These are phyloP conservation scores for Drosophila differens DNA, from an alignment of 2,888 invertebrate genomes.

Conservation along the genomic window DNA sequence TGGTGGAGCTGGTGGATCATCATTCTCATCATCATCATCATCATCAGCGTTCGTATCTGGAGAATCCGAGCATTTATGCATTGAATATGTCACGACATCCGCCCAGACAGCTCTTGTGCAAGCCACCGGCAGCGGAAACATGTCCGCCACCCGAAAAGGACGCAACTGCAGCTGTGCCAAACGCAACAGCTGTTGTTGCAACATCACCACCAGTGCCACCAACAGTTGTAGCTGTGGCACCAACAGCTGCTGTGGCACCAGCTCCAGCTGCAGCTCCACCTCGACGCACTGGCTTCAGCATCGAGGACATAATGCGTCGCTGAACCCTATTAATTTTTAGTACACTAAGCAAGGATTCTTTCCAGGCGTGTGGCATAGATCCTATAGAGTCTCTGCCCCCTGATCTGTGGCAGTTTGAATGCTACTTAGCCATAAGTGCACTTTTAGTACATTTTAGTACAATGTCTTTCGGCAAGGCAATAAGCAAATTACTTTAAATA, in stretches of 20 bases:
- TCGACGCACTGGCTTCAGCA: slow-evolving; percentile 94
- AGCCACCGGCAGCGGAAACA: slow-evolving; percentile 51
- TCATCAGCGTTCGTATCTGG: slow-evolving; percentile 65
- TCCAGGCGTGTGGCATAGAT: slow-evolving; percentile 7
- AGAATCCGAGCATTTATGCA: slow-evolving; percentile 67
- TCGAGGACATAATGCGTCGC: slow-evolving; percentile 96
- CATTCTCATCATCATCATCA: slow-evolving; percentile 30
- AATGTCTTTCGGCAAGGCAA: slow-evolving; percentile 68
- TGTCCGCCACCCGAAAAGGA: slow-evolving; percentile 80
- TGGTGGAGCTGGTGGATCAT: slow-evolving; percentile 67
- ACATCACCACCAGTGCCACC: slow-evolving; percentile 85
- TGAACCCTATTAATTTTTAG: slow-evolving; percentile 83
- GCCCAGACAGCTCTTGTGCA: slow-evolving; percentile 75
- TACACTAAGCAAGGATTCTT: slow-evolving; percentile 29
- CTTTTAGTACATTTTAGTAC: slow-evolving; percentile 79
- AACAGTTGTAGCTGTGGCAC: slow-evolving; percentile 22
- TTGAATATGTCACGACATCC: slow-evolving; percentile 83
- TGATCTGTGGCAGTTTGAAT: slow-evolving; percentile 19
- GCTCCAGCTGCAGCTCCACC: slow-evolving; percentile 84
- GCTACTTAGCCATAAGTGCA: slow-evolving; percentile 65
- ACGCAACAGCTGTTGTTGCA: slow-evolving; percentile 5
- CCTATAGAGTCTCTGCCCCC: background rate
- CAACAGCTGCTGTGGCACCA: slow-evolving; percentile 59
- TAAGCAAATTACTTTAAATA: slow-evolving; percentile 46
- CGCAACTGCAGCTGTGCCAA: slow-evolving; percentile 21